Base-by-base conservation (phyloP, 2,888 invertebrate species). In the Meteorus colon region DNA sequence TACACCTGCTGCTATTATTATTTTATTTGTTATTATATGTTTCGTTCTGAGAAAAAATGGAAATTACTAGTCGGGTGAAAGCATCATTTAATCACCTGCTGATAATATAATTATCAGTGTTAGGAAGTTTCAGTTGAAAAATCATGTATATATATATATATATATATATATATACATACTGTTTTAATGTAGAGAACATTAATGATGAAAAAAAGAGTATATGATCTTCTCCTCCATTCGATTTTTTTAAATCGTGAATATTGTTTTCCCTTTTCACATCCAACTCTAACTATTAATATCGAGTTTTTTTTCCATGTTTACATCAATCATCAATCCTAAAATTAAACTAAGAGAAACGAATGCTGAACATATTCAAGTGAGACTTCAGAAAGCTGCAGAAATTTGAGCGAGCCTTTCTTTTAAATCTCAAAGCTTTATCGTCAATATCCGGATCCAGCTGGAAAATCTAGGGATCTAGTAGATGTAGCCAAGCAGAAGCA, bases 1-100 rank as follows among this genome's bases (percentile, higher is more conserved):
- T 72, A 63, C 63, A 72, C 72, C 63, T 63, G 37, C 48, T 48
- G 48, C n/a, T 19, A 55, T 55, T 24, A 55, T 55, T 55, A 6
- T 55, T n/a, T 60, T 60, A 41, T 70, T 34, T 59, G 16, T 60
- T 48, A 65, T 65, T 65, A 65, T 65, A 19, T 37, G 19, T 6
- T 37, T 19, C 14, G 1, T 37, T 31, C 48, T 59, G 37, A 62
- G 24, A 59, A 62, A 62, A 29, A 29, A 62, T 45, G 19, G 10
- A 16, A 68, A 68, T 55, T 55, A 10, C 24, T 55, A 34, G 6
- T n/a, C 19, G 10, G 19, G 55, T 55, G 6, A 24, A 8, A 24
- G 8, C n/a, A 2, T 8, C 3, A 55, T 19, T 55, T 19, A 55
- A 19, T 62, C 62, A 62, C 62, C 62, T 62, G 62, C 62, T 62